Evolutionary conservation across 2,797 vertebrate genomes (phyloP), one percentile per base, ranked within the genome.

Genomic region (Alcedo quadribrachys): DNA sequence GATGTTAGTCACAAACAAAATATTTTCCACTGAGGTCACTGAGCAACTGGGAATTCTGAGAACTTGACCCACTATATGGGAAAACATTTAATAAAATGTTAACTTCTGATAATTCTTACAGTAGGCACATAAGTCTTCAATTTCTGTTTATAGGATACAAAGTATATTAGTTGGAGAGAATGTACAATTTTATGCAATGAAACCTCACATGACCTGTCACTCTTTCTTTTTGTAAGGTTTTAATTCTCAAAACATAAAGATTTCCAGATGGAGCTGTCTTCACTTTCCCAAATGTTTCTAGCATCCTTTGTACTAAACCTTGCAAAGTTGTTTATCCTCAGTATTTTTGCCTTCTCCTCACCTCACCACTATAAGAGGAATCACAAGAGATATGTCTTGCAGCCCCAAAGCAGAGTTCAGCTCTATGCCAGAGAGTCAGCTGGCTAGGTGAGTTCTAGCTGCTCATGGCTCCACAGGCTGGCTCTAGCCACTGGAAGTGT

Each of bases 1-100:
- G 15, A 77, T 55, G 27, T 22, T 63, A 58, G 15, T 25, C 15
- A 30, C 19, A 89, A 86, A 76, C 24, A 40, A 62, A 66, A 1
- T 40, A 28, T 54, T 86, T 81, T 79, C 48, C 25, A 63, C 20
- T 11, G 6, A 87, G 37, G 30, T 73, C 75, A 82, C n/a, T 5
- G 2, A 79, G 33, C 8, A 92, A 76, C 46, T 60, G 22, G 8
- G 28, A 87, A 67, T 71, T 87, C 50, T 73, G 51, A 92, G 46
- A 85, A 57, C 57, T 63, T 18, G 19, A 76, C 37, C 48, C 55
- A 42, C 54, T 40, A 4, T 9, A 40, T 18, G n/a, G 51, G 37
- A 90, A 92, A 92, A 61, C 45, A 87, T 73, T 82, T 75, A 16
- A 45, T 42, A 4, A 82, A 70, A 78, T 76, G 15, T 63, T 85